These are phyloP conservation scores for Glossophaga mutica DNA, from an alignment of 2,797 vertebrate genomes.

Conservation along the genomic window DNA sequence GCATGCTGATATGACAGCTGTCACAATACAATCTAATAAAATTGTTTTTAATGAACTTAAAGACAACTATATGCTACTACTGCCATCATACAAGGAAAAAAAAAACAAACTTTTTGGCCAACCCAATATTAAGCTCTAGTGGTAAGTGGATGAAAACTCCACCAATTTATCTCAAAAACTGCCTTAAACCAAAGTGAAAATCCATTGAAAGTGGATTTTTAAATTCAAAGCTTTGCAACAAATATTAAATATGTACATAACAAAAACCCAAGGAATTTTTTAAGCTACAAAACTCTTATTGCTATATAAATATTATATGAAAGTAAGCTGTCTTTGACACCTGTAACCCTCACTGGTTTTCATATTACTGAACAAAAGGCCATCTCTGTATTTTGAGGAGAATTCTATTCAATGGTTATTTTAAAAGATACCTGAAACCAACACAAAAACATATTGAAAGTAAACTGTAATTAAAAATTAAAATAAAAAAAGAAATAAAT, in stretches of 20 bases:
- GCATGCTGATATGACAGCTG: too few relatives aligned
- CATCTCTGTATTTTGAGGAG: not conserved
- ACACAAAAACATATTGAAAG: not conserved
- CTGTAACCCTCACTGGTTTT: not conserved
- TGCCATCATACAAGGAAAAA: too few relatives aligned
- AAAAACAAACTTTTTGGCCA: too few relatives aligned
- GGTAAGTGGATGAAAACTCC: not conserved
- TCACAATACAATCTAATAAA: too few relatives aligned
- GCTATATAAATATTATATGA: not conserved
- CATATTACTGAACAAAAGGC: not conserved
- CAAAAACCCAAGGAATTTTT: not conserved
- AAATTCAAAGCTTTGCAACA: not conserved
- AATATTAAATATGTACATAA: not conserved
- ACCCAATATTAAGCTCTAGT: not conserved
- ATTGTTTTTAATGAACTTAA: too few relatives aligned
- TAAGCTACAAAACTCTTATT: not conserved
- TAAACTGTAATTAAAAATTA: not conserved
- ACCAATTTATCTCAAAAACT: not conserved
- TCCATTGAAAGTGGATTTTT: not conserved
- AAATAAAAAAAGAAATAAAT: not conserved
- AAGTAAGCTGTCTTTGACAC: not conserved
- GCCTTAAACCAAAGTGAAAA: not conserved
- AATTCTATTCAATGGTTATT: not conserved
- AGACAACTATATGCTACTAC: too few relatives aligned
- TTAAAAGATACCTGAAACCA: not conserved